phyloP scores from a whole-genome alignment of 2,113 vertebrate species.

The Patagioenas fasciata region DNA sequence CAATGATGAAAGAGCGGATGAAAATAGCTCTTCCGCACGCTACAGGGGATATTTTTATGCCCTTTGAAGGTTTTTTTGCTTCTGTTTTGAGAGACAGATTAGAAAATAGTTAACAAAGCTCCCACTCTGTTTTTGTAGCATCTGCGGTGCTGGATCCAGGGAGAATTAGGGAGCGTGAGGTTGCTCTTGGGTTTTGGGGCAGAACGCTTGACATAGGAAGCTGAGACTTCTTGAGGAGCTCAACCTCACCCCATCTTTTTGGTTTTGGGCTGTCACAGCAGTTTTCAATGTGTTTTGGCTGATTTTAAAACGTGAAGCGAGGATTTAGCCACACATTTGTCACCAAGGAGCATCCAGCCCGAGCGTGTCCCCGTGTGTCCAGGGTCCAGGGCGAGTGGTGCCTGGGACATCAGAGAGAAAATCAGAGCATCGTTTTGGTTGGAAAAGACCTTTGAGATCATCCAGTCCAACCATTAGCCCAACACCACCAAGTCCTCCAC shows the following conservation, averaged over 20 bases:
- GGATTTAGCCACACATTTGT: rapidly evolving
- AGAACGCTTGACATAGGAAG: background rate
- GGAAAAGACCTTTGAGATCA: too few species aligned
- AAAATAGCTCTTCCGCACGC: background rate
- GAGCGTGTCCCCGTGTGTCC: background rate
- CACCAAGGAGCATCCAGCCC: background rate
- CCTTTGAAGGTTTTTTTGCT: slow-evolving; percentile 2
- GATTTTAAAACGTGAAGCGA: background rate
- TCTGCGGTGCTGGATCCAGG: background rate
- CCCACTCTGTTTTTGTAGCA: background rate
- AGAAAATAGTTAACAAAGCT: background rate
- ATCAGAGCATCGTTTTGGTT: too few species aligned
- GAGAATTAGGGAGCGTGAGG: background rate
- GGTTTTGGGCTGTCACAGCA: background rate
- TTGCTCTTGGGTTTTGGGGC: background rate
- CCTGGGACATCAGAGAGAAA: background rate
- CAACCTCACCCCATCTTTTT: rapidly evolving
- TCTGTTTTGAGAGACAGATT: background rate
- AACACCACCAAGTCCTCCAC: too few species aligned
- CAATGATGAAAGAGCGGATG: background rate
- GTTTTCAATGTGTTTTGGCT: background rate
- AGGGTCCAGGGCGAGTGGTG: rapidly evolving
- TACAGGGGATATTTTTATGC: background rate
- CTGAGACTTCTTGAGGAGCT: background rate
- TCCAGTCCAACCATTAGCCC: too few species aligned